Conservation (phyloP, 2,888 invertebrate genomes). For the Loripinus fragilis region DNA sequence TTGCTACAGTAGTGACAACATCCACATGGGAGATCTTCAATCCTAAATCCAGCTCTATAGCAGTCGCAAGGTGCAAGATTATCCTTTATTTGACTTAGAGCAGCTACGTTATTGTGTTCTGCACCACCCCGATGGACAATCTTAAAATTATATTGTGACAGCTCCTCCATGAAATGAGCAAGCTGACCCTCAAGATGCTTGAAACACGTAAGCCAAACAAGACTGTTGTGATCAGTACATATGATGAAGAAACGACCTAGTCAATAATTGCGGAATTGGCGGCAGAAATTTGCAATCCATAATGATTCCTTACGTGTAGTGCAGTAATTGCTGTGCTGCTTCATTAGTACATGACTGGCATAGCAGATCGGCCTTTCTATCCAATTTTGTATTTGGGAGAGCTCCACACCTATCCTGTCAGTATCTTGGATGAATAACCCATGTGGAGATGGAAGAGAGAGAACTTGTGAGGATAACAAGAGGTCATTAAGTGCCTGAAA, state of each 20-base stretch:
- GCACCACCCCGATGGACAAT: constrained; percentile 27
- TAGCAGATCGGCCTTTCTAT: constrained; percentile 19
- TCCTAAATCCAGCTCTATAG: neutral
- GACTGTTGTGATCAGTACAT: constrained; percentile 33
- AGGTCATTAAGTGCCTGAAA: neutral
- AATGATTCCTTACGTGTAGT: constrained; percentile 37
- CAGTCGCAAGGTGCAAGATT: constrained; percentile 5
- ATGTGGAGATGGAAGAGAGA: neutral
- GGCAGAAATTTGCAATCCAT: constrained; percentile 29
- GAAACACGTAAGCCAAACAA: constrained; percentile 33
- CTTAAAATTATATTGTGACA: constrained; percentile 23
- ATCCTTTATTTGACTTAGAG: constrained; percentile 16
- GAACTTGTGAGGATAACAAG: neutral
- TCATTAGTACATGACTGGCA: constrained; percentile 12
- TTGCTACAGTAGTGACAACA: neutral
- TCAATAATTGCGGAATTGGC: too few relatives aligned
- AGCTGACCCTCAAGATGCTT: constrained; percentile 26
- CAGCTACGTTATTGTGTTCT: constrained; percentile 33
- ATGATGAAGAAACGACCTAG: constrained; percentile 31
- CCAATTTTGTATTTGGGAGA: constrained; percentile 20
- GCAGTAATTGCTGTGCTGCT: constrained; percentile 32
- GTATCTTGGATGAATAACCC: neutral
- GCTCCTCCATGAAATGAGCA: constrained; percentile 29
- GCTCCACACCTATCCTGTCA: neutral
- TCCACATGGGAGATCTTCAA: neutral